A percentile compares a stretch with the other conserved stretches of the same genome.
These are phyloP conservation scores for Heliconius hewitsoni DNA, from an alignment of 1,140 invertebrate species.

Conservation along the genomic window DNA sequence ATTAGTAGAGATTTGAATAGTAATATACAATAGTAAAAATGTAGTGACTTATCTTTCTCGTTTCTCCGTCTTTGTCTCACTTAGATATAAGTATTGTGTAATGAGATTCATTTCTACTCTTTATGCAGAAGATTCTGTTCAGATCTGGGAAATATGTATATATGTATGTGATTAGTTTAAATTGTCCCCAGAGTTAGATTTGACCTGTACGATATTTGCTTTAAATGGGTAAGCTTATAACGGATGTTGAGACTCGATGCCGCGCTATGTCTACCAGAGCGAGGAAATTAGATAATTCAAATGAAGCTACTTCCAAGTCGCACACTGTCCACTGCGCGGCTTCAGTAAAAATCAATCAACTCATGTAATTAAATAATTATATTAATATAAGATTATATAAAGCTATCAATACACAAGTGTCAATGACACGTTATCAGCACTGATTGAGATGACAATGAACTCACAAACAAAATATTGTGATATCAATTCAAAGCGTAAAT, in stretches of 20 bases:
- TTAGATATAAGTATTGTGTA: neutral
- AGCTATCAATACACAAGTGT: neutral
- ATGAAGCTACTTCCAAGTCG: too few relatives aligned
- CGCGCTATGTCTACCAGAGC: too few relatives aligned
- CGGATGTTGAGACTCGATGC: neutral
- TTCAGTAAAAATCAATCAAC: too few relatives aligned
- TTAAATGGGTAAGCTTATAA: neutral
- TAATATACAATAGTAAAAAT: too few relatives aligned
- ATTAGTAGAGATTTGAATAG: too few relatives aligned
- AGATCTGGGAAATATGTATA: neutral
- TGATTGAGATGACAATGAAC: neutral
- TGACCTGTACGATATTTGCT: neutral
- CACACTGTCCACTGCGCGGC: too few relatives aligned
- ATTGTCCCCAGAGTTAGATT: neutral
- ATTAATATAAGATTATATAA: neutral
- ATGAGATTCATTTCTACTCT: neutral
- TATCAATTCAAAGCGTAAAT: neutral
- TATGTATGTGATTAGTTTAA: neutral
- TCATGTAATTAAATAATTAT: too few relatives aligned
- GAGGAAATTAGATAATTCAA: too few relatives aligned
- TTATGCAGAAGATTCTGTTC: neutral
- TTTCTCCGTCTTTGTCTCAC: too few relatives aligned
- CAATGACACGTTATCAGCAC: neutral
- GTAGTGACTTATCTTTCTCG: too few relatives aligned
- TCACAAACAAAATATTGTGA: neutral